These are phyloP conservation scores for Fringilla coelebs DNA, from an alignment of 2,797 vertebrate species.

Conservation along the genomic window DNA sequence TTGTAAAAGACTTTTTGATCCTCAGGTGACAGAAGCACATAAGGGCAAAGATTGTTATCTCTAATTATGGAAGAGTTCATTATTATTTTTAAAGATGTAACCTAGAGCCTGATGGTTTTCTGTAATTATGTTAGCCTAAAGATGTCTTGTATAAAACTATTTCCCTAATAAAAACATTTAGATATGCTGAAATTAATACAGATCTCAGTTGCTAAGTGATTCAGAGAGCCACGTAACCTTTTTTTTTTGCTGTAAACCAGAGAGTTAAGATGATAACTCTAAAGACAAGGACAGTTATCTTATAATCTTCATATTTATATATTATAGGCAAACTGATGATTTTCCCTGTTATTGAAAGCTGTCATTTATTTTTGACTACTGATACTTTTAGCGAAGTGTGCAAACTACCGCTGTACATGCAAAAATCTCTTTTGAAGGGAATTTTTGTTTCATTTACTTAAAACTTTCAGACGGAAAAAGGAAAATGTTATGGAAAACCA, in stretches of 20 bases:
- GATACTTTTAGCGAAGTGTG: background rate
- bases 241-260: background rate
- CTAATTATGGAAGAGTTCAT: conserved; percentile 1
- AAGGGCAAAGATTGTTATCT: background rate
- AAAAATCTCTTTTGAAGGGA: background rate
- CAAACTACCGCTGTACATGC: background rate
- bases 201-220: conserved; percentile 10
- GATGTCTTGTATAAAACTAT: background rate
- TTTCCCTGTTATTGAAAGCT: background rate
- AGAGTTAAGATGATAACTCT: background rate
- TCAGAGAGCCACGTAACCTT: background rate
- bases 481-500: background rate
- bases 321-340: background rate
- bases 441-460: background rate
- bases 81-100: background rate
- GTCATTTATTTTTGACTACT: background rate
- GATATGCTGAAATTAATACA: conserved; percentile 47
- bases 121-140: background rate
- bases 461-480: background rate
- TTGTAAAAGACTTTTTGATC: background rate
- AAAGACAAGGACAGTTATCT: background rate
- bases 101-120: background rate
- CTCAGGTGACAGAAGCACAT: background rate
- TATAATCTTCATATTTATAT: background rate
- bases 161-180: background rate